Conservation (phyloP, 2,888 invertebrate species). For the Esperia sulphurella region DNA sequence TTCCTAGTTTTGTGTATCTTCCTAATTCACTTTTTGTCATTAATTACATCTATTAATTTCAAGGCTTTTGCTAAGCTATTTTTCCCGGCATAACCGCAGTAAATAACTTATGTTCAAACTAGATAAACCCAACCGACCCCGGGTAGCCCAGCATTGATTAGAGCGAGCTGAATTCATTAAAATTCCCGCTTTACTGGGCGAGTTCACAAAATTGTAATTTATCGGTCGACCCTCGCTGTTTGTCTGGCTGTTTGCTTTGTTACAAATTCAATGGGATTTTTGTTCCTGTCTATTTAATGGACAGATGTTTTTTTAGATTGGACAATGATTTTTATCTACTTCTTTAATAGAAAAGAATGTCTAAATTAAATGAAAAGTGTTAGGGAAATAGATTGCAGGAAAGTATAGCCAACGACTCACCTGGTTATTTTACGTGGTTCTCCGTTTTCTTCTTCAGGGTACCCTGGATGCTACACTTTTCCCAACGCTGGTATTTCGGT, state of each 20-base stretch:
- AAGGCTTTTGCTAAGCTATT: neutral
- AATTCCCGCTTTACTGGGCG: slow-evolving; percentile 7
- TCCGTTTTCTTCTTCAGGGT: too few species aligned
- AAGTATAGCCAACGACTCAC: too few species aligned
- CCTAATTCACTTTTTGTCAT: too few species aligned
- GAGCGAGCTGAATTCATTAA: slow-evolving; percentile 16
- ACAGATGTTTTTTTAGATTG: neutral
- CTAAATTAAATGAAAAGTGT: too few species aligned
- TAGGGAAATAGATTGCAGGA: too few species aligned
- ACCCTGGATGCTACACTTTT: too few species aligned
- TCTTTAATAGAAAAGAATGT: neutral
- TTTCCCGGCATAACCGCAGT: neutral
- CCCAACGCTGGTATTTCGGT: too few species aligned
- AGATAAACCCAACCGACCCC: neutral
- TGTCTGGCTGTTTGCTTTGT: neutral
- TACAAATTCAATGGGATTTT: neutral
- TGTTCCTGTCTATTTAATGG: neutral
- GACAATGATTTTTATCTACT: neutral
- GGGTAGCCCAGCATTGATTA: slow-evolving; percentile 14
- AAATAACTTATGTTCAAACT: neutral
- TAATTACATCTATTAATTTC: too few species aligned
- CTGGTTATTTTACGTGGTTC: too few species aligned
- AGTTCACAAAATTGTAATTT: slow-evolving; percentile 16
- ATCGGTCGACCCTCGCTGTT: neutral
- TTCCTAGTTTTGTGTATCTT: too few species aligned